Evolutionary conservation across 2,113 vertebrate genomes (phyloP).

Genomic region (Macrotis lagotis): DNA sequence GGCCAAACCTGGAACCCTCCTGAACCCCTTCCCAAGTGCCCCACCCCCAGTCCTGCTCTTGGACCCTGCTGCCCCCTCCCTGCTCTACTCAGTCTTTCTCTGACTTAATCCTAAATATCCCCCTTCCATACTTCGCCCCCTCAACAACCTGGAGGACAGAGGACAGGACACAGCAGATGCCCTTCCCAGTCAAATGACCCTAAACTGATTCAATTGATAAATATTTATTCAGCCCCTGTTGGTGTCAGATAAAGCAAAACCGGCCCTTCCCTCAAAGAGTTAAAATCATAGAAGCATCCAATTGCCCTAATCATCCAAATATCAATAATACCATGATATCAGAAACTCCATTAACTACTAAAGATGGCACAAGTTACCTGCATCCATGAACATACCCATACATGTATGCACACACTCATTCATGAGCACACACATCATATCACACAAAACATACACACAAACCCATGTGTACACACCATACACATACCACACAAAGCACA

Average conservation of each 20-base stretch:
- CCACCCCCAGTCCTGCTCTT: background rate
- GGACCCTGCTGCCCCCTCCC: background rate
- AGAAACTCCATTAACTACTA: no score
- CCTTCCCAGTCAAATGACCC: background rate
- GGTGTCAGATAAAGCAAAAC: background rate
- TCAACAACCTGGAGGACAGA: background rate
- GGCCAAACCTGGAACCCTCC: constrained; percentile 48
- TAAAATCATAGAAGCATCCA: background rate
- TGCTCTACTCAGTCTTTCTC: background rate
- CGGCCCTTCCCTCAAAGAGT: background rate
- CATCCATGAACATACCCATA: no score
- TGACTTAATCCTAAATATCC: background rate
- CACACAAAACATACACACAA: no score
- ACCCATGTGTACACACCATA: background rate
- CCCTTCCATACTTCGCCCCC: background rate
- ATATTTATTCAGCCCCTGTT: background rate
- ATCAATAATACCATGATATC: no score
- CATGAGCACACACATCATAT: no score
- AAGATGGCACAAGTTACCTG: no score
- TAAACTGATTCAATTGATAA: background rate
- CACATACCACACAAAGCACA: no score
- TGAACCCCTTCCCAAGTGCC: background rate
- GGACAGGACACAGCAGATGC: background rate
- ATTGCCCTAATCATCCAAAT: no score
- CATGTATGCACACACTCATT: no score